These are phyloP conservation scores for Cyaniris semiargus DNA, from an alignment of 2,888 invertebrate genomes.

Conservation along the genomic window DNA sequence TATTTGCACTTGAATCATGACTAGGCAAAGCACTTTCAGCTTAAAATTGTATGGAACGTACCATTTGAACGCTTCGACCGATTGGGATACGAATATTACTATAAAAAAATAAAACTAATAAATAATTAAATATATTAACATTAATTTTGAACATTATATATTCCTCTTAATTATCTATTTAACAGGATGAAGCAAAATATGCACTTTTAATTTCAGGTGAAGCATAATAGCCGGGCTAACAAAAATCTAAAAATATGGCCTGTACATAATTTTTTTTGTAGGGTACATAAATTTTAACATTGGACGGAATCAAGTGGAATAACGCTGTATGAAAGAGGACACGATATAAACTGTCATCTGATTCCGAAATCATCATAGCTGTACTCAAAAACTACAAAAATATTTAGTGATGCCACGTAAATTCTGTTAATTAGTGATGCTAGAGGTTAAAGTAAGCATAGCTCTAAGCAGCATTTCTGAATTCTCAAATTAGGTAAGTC, in stretches of 20 bases:
- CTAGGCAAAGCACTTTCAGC: background rate
- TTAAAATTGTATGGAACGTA: constrained; percentile 14
- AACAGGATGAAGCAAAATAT: background rate
- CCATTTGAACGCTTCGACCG: background rate
- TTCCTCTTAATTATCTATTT: background rate
- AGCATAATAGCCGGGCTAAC: background rate
- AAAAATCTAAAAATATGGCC: background rate
- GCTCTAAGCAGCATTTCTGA: too few relatives aligned
- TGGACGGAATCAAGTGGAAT: constrained; percentile 30
- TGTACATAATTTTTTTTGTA: constrained; percentile 29
- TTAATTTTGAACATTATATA: background rate
- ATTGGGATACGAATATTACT: background rate
- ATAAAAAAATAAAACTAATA: background rate
- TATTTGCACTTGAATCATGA: constrained; percentile 30
- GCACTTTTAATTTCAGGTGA: background rate
- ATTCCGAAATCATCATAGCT: constrained; percentile 10
- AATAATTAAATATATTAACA: background rate
- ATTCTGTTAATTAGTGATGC: too few relatives aligned
- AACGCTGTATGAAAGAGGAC: constrained; percentile 13
- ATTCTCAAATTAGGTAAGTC: too few relatives aligned
- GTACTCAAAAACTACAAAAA: background rate
- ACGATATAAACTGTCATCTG: constrained; percentile 1
- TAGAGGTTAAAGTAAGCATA: background rate
- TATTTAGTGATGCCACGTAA: background rate
- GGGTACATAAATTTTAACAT: constrained; percentile 18